Percentiles rank a stretch among this genome's conserved stretches.
phyloP scores from a whole-genome alignment of 2,113 vertebrate species.

The Barbus barbus region DNA sequence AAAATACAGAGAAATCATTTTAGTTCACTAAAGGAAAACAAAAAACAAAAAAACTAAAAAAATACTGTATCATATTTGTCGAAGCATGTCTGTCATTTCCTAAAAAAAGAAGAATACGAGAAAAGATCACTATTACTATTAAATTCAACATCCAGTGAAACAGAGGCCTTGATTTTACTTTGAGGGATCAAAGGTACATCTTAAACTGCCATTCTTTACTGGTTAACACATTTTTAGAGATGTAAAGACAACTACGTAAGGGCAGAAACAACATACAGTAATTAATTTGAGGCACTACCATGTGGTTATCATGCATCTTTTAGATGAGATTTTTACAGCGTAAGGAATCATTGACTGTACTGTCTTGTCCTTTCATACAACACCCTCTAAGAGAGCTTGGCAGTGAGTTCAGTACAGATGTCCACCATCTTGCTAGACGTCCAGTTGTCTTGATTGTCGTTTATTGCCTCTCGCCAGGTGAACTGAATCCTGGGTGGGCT shows the following conservation, averaged over 20 bases:
- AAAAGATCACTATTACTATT: slow-evolving; percentile 71
- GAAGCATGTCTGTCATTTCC: slow-evolving; percentile 95
- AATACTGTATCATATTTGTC: slow-evolving; percentile 84
- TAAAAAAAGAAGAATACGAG: slow-evolving; percentile 75
- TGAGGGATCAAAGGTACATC: slow-evolving; percentile 76
- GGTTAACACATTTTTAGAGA: slow-evolving; percentile 74
- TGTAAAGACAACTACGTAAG: slow-evolving; percentile 59
- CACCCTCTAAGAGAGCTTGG: slow-evolving; percentile 21
- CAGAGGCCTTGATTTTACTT: slow-evolving; percentile 83
- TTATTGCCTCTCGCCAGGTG: slow-evolving; percentile 70
- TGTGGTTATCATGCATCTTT: slow-evolving; percentile 4
- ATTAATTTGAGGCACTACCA: not conserved
- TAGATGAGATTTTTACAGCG: slow-evolving; percentile 68
- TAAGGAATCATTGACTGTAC: slow-evolving; percentile 67
- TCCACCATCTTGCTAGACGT: slow-evolving; percentile 63
- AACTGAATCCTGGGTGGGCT: slow-evolving; percentile 57
- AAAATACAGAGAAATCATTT: slow-evolving; percentile 70
- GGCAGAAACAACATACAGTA: slow-evolving; percentile 62
- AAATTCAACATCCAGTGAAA: slow-evolving; percentile 80
- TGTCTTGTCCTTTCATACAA: slow-evolving; percentile 56
- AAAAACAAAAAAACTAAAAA: slow-evolving; percentile 59
- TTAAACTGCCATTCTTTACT: slow-evolving; percentile 81
- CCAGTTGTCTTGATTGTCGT: slow-evolving; percentile 62
- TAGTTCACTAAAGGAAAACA: slow-evolving; percentile 67
- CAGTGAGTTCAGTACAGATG: slow-evolving; percentile 52